Base-by-base conservation (phyloP, 2,888 invertebrate genomes). In the Thalpophila matura region DNA sequence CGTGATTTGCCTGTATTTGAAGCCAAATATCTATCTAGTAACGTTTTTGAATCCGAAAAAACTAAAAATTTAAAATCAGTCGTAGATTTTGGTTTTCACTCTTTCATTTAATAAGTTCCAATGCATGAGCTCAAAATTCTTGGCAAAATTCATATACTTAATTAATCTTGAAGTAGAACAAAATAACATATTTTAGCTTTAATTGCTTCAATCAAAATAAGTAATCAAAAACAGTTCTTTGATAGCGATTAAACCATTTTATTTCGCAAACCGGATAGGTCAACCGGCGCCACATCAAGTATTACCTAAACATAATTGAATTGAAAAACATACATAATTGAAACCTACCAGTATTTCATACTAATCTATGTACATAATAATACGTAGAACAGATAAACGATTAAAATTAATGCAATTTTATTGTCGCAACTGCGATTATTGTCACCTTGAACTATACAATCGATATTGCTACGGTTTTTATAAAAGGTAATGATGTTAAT, bases 391-490 rank as follows among this genome's bases (percentile, higher is more conserved):
- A n/a, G 56, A 20, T 56, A 31, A 14, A 20, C 12, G 12, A 16
- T 4, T 14, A 49, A 43, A 43, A 45, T 37, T 29, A 27, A 18
- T 27, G 35, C 49, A 49, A 38, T n/a, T n/a, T n/a, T n/a, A n/a
- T 38, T 50, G 31, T 38, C 26, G 51, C 12, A 29, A 7, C 7
- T 18, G 12, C 18, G 18, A 20, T 9, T 18, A 16, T 40, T 24
- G 40, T 26, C 27, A 14, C 66, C 67, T 67, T 66, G 66, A 59
- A 59, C 46, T 47, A 47, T 57, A 31, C 22, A 18, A 65, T 65
- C 49, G 18, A 65, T 65, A 65, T 22, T 35, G 20, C 40, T 26
- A 46, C 35, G 20, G 24, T n/a, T 51, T 6, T 49, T 55, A 26
- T 31, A 40, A 27, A 45, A 24, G 22, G 38, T 18, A 29, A 18